Evolutionary conservation across 2,797 vertebrate species (phyloP).

Genomic region (Neosilurus mollespiculum): DNA sequence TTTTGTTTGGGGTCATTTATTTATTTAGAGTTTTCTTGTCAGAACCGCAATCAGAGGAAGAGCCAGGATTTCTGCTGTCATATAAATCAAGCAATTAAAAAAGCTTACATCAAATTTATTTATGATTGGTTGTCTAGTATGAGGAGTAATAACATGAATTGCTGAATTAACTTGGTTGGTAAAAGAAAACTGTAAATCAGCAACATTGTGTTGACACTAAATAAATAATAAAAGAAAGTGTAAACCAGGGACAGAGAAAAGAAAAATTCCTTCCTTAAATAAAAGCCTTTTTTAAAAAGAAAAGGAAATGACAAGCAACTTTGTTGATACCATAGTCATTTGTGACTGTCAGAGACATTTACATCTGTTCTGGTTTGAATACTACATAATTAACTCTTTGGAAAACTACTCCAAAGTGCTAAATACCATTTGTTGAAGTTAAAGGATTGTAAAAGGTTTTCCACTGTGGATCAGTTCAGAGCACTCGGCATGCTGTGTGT

Average conservation of each 20-base stretch:
- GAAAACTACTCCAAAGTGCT: neutral
- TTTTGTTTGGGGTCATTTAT: neutral
- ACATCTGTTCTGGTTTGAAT: conserved; percentile 29
- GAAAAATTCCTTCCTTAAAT: neutral
- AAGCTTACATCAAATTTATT: neutral
- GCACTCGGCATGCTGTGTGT: conserved; percentile 60
- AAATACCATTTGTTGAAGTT: neutral
- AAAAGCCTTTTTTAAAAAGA: neutral
- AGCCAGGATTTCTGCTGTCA: neutral
- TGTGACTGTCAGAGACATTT: neutral
- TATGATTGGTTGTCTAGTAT: neutral
- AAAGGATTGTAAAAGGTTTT: conserved; percentile 44
- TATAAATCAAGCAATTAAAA: neutral
- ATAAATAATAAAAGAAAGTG: neutral
- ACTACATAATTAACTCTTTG: neutral
- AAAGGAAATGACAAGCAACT: neutral
- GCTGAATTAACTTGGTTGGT: conserved; percentile 5
- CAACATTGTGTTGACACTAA: neutral
- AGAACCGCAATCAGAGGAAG: neutral
- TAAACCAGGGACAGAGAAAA: neutral
- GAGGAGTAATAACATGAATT: neutral
- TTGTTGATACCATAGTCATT: neutral
- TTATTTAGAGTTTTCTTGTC: neutral
- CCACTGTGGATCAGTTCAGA: conserved; percentile 59
- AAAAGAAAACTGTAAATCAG: conserved; percentile 4